phyloP scores from a whole-genome alignment of 2,797 vertebrate species.

The Syngnathus rostellatus region DNA sequence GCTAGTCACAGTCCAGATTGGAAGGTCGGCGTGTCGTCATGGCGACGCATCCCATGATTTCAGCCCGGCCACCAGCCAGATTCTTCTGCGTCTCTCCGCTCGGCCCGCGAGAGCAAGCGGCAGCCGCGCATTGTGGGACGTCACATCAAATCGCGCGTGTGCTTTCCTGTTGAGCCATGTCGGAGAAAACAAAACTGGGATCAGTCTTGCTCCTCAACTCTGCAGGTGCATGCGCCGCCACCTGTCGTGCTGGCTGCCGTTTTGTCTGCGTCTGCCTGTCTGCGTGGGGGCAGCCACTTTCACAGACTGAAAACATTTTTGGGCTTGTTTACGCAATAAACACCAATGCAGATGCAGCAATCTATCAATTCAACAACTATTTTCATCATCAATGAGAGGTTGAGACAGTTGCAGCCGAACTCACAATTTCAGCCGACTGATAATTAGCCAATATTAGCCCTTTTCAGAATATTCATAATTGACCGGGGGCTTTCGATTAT shows the following conservation, averaged over 20 bases:
- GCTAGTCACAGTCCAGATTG: slow-evolving; percentile 32
- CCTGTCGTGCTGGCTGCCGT: slow-evolving; percentile 4
- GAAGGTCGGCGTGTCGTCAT: slow-evolving; percentile 42
- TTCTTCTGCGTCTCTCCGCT: slow-evolving; percentile 13
- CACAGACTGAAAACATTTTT: neutral
- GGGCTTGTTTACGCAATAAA: neutral
- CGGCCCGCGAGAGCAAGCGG: slow-evolving; percentile 24
- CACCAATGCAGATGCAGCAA: neutral
- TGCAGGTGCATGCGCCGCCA: slow-evolving; percentile 1
- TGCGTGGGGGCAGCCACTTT: neutral
- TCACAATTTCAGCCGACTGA: too few relatives aligned
- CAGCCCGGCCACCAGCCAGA: slow-evolving; percentile 35
- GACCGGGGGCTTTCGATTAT: too few relatives aligned
- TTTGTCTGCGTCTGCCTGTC: neutral
- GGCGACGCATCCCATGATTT: slow-evolving; percentile 43
- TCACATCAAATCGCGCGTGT: slow-evolving; percentile 43
- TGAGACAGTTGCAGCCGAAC: too few relatives aligned
- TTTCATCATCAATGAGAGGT: too few relatives aligned
- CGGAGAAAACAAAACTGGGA: slow-evolving; percentile 5
- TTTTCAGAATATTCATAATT: too few relatives aligned
- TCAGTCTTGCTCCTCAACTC: slow-evolving; percentile 20
- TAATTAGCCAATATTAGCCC: too few relatives aligned
- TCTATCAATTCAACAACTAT: too few relatives aligned
- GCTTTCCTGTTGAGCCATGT: neutral
- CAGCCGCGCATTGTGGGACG: slow-evolving; percentile 57